Conservation (phyloP, 2,113 vertebrate genomes). For the Dascyllus trimaculatus region DNA sequence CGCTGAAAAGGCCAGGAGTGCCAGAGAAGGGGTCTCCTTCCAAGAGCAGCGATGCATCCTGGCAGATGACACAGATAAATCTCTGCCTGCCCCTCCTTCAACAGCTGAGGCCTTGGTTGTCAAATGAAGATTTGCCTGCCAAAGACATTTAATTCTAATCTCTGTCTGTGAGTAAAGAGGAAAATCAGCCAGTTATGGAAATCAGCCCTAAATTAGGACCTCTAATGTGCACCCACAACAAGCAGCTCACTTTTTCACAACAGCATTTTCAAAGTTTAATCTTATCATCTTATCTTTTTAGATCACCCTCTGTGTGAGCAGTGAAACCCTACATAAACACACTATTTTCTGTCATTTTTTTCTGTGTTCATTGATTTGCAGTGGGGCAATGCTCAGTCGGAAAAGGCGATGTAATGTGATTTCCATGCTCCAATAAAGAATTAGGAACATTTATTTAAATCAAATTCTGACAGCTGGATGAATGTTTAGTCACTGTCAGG, state of each 20-base stretch:
- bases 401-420: too few species aligned
- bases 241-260: not conserved
- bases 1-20: conserved; percentile 13
- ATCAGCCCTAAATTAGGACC: not conserved
- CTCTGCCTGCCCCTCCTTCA: not conserved
- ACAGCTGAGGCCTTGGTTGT: conserved; percentile 27
- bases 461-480: too few species aligned
- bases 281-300: too few species aligned
- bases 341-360: too few species aligned
- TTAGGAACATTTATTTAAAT: too few species aligned
- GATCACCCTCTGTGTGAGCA: too few species aligned
- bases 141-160: not conserved
- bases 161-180: not conserved
- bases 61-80: conserved; percentile 41
- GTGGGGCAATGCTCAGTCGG: too few species aligned
- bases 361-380: too few species aligned
- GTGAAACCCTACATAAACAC: too few species aligned
- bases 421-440: too few species aligned
- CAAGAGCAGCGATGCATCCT: conserved; percentile 23
- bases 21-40: conserved; percentile 12
- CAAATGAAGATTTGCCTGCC: not conserved
- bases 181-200: not conserved
- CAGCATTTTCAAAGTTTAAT: not conserved
- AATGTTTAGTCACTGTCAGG: too few species aligned
- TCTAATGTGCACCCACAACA: not conserved